Percentiles rank a stretch among this genome's conserved stretches.
Evolutionary conservation across 2,113 vertebrate genomes (phyloP).

Genomic region (Poeciliopsis turrubarensis): DNA sequence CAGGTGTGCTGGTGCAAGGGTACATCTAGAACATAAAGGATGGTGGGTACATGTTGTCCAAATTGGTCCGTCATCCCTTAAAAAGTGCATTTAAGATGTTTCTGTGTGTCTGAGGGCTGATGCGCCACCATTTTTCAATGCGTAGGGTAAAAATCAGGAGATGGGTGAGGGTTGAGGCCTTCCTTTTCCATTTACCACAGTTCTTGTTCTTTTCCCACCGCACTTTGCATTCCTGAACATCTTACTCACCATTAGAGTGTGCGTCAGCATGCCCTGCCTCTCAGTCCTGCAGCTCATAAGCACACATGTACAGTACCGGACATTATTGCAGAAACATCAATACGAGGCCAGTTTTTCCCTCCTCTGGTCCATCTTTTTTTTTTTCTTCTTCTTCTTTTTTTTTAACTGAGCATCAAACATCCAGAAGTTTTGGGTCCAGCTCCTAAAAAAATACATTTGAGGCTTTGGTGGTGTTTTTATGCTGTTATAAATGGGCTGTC

Average conservation of each 20-base stretch:
- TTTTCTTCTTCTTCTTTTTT: conserved; percentile 34
- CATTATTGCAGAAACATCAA: conserved; percentile 6
- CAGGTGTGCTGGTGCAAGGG: too few relatives aligned
- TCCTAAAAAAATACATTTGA: conserved; percentile 24
- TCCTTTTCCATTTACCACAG: conserved; percentile 44
- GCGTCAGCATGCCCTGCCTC: conserved; percentile 55
- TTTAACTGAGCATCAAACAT: conserved; percentile 41
- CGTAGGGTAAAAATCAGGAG: conserved; percentile 30
- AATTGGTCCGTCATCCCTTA: background rate
- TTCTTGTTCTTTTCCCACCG: conserved; percentile 65
- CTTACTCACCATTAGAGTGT: conserved; percentile 50
- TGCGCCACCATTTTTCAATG: background rate
- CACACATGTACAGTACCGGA: conserved; percentile 8
- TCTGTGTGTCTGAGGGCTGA: background rate
- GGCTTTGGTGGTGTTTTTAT: conserved; percentile 55
- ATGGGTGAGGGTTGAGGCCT: conserved; percentile 65
- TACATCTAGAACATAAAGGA: too few relatives aligned
- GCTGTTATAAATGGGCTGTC: conserved; percentile 70
- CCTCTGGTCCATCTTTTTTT: conserved; percentile 6
- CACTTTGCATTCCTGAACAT: conserved; percentile 68
- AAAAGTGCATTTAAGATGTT: background rate
- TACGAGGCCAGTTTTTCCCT: conserved; percentile 17
- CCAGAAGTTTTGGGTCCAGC: conserved; percentile 50
- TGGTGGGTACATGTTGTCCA: background rate
- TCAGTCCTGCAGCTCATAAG: conserved; percentile 12